Base-by-base conservation (phyloP, 2,113 vertebrate genomes). In the Leucosticte australis region DNA sequence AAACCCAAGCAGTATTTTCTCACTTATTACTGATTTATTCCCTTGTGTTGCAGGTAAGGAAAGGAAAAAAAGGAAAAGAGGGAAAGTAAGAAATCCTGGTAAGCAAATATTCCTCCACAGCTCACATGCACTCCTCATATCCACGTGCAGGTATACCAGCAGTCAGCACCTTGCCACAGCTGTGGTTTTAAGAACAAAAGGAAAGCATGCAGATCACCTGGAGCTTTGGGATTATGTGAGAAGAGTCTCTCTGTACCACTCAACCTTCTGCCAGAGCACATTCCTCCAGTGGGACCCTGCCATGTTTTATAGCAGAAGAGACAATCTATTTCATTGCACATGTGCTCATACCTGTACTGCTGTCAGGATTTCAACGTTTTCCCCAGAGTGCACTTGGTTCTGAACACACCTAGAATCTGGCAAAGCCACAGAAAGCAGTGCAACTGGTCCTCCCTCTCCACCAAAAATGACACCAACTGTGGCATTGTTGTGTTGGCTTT, bases 1-100 rank as follows among this genome's bases (percentile, higher is more conserved):
- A 97, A 97, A 92, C 68, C 68, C 59, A 78, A 84, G 76, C 59
- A 56, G n/a, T 95, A 96, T 95, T 94, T 95, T 88, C 88, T 93
- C 56, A 81, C 79, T 95, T 94, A 88, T 26, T 95, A 83, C 28
- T 37, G 7, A 93, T 87, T 92, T 95, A 88, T 68, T 89, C 69
- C 64, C 55, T 78, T 68, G 77, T 75, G 83, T 41, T 75, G 53
- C 57, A 92, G 60, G 73, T 83, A 44, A 47, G 20, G 41, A 83
- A 83, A 63, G 27, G 56, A 55, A 83, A 50, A 56, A 59, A 71
- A 57, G n/a, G 31, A 56, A 70, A 65, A 33, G 33, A 87, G 9
- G 27, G 39, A 74, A 88, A 53, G 31, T 17, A 62, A 75, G 73
- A 84, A 93, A 70, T 42, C n/a, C 37, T 30, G 17, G 41, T 24